Evolutionary conservation across 1,140 invertebrate genomes (phyloP).

Genomic region (Formica exsecta): DNA sequence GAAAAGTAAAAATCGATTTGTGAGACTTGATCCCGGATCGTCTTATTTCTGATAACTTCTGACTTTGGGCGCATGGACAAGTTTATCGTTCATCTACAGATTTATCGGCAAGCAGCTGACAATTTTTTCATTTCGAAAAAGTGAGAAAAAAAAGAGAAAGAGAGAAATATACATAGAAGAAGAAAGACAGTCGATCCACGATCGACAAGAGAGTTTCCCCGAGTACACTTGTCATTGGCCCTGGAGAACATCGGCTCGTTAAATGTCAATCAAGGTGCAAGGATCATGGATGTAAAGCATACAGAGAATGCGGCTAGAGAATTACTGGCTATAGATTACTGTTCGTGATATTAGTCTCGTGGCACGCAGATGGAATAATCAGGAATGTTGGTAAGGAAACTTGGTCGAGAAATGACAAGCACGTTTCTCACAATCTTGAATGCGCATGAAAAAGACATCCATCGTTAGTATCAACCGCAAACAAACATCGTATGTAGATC

Average conservation of each 20-base stretch:
- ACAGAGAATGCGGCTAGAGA: conserved; percentile 26
- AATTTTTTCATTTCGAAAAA: neutral
- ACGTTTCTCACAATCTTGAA: conserved; percentile 10
- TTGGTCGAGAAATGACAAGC: neutral
- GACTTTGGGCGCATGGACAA: conserved; percentile 23
- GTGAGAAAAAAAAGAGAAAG: neutral
- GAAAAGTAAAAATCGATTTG: conserved; percentile 60
- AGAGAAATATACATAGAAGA: neutral
- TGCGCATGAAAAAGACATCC: conserved; percentile 10
- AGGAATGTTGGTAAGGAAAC: conserved; percentile 1
- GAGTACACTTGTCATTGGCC: conserved; percentile 28
- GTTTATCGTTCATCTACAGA: conserved; percentile 2
- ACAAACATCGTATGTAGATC: conserved; percentile 33
- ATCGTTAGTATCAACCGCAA: conserved; percentile 46
- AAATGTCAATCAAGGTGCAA: conserved; percentile 23
- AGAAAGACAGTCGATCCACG: conserved; percentile 1
- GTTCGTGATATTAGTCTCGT: conserved; percentile 35
- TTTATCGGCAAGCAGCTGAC: neutral
- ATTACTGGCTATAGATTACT: conserved; percentile 24
- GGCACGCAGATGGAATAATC: neutral
- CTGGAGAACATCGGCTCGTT: conserved; percentile 7
- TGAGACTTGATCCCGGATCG: conserved; percentile 38
- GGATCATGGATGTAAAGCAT: conserved; percentile 43
- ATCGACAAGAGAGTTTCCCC: neutral
- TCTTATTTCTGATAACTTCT: neutral